Percentiles rank a stretch among this genome's conserved stretches.
Conservation (phyloP, 1,140 invertebrate species). For the Brachionus koreanus region DNA sequence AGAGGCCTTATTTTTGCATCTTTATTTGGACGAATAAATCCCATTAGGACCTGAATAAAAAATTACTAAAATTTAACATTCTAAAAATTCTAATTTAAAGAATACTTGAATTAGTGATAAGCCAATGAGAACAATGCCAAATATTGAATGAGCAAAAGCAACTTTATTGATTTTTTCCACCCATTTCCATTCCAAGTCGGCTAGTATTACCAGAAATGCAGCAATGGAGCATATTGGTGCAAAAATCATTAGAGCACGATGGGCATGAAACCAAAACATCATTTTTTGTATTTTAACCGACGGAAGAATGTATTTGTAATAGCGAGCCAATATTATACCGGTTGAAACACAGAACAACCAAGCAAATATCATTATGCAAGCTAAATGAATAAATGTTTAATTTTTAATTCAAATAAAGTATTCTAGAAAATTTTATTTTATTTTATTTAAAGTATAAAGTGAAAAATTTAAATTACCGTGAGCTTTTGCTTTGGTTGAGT, state of each 20-base stretch:
- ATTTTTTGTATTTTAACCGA: background rate
- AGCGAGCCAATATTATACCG: constrained; percentile 25
- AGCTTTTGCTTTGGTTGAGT: background rate
- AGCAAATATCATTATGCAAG: constrained; percentile 33
- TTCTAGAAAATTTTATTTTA: background rate
- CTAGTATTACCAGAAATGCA: constrained; percentile 33
- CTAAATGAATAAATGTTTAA: background rate
- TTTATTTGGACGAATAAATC: constrained; percentile 25
- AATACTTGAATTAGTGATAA: constrained; percentile 18
- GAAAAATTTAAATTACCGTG: background rate
- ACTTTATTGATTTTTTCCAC: background rate
- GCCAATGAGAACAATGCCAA: constrained; percentile 13
- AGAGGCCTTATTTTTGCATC: background rate
- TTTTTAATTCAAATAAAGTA: background rate
- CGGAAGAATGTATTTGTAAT: constrained; percentile 40
- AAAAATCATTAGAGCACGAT: constrained; percentile 37
- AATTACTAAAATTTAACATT: background rate
- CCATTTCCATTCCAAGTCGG: constrained; percentile 39
- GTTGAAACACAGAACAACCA: constrained; percentile 29
- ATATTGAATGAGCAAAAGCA: constrained; percentile 28
- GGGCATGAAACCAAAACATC: constrained; percentile 28
- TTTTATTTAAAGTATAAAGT: no score
- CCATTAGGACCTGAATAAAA: background rate
- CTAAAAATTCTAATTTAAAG: background rate
- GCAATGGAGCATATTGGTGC: background rate